Evolutionary conservation across 1,140 invertebrate genomes (phyloP).

Genomic region (Daktulosphaira vitifoliae): DNA sequence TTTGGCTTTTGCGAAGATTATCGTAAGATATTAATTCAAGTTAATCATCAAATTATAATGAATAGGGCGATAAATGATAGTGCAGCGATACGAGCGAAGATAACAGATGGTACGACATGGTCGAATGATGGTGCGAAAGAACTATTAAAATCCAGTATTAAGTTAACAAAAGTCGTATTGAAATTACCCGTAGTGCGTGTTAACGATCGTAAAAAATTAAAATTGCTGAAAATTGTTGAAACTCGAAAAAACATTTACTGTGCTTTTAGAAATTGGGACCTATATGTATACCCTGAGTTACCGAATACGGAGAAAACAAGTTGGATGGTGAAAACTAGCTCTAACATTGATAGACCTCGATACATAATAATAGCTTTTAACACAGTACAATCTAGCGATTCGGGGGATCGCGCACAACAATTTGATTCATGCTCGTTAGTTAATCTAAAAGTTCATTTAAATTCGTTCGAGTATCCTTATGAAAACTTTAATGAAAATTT

Average conservation of each 20-base stretch:
- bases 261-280: constrained; percentile 42
- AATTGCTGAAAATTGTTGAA: constrained; percentile 35
- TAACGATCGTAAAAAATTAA: constrained; percentile 35
- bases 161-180: constrained; percentile 39
- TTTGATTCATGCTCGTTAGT: constrained; percentile 39
- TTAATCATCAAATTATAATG: constrained; percentile 45
- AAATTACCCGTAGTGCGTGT: constrained; percentile 39
- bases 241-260: constrained; percentile 38
- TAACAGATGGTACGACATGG: constrained; percentile 1
- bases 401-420: constrained; percentile 3
- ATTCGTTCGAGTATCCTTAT: constrained; percentile 40
- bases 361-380: constrained; percentile 39
- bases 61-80: constrained; percentile 41
- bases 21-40: constrained; percentile 44
- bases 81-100: constrained; percentile 17
- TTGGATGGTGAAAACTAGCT: constrained; percentile 40
- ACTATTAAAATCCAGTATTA: background rate
- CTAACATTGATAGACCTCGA: constrained; percentile 40
- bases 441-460: constrained; percentile 41
- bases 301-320: constrained; percentile 38
- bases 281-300: background rate
- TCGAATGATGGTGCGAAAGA: background rate
- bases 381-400: constrained; percentile 19
- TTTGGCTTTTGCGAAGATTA: constrained; percentile 47
- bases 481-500: constrained; percentile 40